Evolutionary conservation across 2,888 invertebrate genomes (phyloP).

Genomic region (Apamea sordens): DNA sequence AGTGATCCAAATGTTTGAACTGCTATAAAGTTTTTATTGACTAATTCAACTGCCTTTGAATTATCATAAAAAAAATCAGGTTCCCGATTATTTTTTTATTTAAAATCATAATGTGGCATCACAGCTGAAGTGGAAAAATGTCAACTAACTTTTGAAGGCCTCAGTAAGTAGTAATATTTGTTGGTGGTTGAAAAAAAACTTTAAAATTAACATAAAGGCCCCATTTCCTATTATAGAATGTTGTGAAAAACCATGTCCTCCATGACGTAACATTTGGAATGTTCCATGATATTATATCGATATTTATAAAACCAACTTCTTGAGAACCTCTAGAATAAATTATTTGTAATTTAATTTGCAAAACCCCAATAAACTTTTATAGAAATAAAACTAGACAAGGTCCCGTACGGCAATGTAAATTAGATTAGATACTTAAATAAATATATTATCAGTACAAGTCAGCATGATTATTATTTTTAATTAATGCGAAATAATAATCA

Average conservation of each 20-base stretch:
- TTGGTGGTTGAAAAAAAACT: not conserved
- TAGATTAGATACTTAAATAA: not conserved
- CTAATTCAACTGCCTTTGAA: too few relatives aligned
- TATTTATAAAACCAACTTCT: not conserved
- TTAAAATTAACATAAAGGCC: not conserved
- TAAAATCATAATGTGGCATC: too few relatives aligned
- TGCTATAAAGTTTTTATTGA: too few relatives aligned
- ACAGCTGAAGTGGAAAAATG: too few relatives aligned
- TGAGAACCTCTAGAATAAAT: not conserved
- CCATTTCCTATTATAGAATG: not conserved
- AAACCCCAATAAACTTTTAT: not conserved
- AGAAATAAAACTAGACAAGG: not conserved
- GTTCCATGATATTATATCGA: not conserved
- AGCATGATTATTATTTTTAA: not conserved
- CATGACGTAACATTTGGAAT: slow-evolving; percentile 6
- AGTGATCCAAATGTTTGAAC: not conserved
- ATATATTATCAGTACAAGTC: not conserved
- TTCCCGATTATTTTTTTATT: too few relatives aligned
- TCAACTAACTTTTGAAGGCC: not conserved
- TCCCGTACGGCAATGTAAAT: not conserved
- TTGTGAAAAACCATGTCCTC: not conserved
- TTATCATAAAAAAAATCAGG: too few relatives aligned
- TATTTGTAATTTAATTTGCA: not conserved
- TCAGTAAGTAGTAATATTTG: not conserved
- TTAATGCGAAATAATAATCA: not conserved